These are phyloP conservation scores for Lochmaea crataegi DNA, from an alignment of 2,888 invertebrate genomes.

Conservation along the genomic window DNA sequence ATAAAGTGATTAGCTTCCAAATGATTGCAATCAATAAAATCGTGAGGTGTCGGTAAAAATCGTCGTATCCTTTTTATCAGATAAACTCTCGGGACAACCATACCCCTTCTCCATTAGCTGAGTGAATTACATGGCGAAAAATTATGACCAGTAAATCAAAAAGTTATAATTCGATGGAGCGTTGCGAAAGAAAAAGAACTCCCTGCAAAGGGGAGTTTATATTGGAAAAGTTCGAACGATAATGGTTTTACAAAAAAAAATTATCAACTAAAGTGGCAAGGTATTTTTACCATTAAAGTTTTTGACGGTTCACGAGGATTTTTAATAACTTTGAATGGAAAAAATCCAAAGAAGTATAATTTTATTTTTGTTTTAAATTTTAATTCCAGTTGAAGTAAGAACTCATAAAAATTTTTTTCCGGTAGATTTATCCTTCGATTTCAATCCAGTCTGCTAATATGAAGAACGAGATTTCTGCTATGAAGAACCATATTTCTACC, in stretches of 20 bases:
- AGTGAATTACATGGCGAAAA: slow-evolving; percentile 23
- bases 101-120: slow-evolving; percentile 26
- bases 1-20: no score
- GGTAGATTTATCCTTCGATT: no score
- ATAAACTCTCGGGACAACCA: not conserved
- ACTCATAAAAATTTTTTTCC: no score
- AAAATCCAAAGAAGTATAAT: not conserved
- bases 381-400: no score
- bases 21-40: no score
- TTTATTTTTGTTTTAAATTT: no score
- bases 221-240: slow-evolving; percentile 30
- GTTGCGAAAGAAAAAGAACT: slow-evolving; percentile 12
- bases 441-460: no score
- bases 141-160: slow-evolving; percentile 34
- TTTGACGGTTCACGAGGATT: no score
- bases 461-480: no score
- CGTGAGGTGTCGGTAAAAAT: no score
- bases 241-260: slow-evolving; percentile 29
- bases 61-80: not conserved
- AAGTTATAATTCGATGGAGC: slow-evolving; percentile 34
- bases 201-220: slow-evolving; percentile 25
- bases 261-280: slow-evolving; percentile 14
- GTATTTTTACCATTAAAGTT: slow-evolving; percentile 3
- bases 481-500: no score
- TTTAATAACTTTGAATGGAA: slow-evolving; percentile 5